Conservation (phyloP, 2,797 vertebrate species). For the Chelmon rostratus region DNA sequence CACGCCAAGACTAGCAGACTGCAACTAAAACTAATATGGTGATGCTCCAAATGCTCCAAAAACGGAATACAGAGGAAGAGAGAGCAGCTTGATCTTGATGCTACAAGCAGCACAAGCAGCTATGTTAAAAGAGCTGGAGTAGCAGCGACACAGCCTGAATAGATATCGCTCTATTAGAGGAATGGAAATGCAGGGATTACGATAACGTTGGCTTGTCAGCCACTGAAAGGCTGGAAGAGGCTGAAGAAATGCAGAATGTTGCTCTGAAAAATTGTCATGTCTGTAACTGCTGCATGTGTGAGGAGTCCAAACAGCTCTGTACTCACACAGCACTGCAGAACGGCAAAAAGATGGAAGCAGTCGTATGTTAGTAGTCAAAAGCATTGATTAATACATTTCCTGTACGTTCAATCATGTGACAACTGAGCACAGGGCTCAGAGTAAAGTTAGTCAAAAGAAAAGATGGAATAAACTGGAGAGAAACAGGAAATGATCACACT, state of each 20-base stretch:
- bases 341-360: background rate
- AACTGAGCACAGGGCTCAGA: background rate
- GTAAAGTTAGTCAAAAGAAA: too few species aligned
- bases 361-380: background rate
- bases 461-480: background rate
- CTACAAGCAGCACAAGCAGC: slow-evolving; percentile 36
- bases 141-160: slow-evolving; percentile 50
- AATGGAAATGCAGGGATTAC: slow-evolving; percentile 22
- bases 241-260: background rate
- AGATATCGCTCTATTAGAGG: slow-evolving; percentile 43
- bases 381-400: background rate
- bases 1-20: background rate
- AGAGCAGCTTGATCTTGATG: slow-evolving; percentile 43
- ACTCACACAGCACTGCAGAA: fast-evolving
- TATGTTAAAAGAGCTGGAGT: slow-evolving; percentile 43
- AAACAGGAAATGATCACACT: background rate
- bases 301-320: background rate
- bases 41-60: background rate
- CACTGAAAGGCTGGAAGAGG: background rate
- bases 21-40: background rate
- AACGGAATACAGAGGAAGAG: background rate
- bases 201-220: background rate
- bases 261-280: background rate
- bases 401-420: background rate
- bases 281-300: background rate